Percentiles rank a stretch among this genome's conserved stretches.
phyloP scores from a whole-genome alignment of 92 coral and sea anemone species.

The Metridium senile region DNA sequence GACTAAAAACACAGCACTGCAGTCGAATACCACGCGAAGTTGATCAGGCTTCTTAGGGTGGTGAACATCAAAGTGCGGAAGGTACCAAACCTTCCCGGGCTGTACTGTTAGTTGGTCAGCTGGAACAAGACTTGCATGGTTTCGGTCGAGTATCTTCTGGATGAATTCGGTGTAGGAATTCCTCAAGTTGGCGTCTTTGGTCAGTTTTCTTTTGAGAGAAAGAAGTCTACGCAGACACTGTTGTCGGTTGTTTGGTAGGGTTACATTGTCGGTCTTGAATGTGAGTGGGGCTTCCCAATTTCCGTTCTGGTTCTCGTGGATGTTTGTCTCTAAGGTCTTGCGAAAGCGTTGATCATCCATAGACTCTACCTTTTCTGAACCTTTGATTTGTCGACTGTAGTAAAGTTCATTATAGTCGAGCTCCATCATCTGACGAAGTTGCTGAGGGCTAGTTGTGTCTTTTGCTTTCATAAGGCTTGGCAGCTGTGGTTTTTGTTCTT shows the following conservation, averaged over 20 bases:
- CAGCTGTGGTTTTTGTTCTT: not conserved
- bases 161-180: slow-evolving; percentile 46
- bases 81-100: slow-evolving; percentile 39
- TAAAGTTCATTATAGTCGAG: not conserved
- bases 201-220: slow-evolving; percentile 23
- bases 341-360: not conserved
- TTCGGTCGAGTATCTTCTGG: slow-evolving; percentile 24
- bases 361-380: not conserved
- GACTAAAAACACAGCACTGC: too few species aligned
- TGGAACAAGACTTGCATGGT: slow-evolving; percentile 39
- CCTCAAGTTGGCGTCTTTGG: slow-evolving; percentile 2
- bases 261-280: not conserved
- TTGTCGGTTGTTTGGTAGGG: slow-evolving; percentile 26
- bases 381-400: not conserved
- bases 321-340: not conserved
- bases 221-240: slow-evolving; percentile 31
- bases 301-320: not conserved
- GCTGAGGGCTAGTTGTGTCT: not conserved
- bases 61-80: slow-evolving; percentile 17
- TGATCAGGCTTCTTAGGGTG: slow-evolving; percentile 51
- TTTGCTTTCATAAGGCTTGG: not conserved
- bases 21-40: slow-evolving; percentile 51
- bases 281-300: slow-evolving; percentile 1
- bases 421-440: not conserved
- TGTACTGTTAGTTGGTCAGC: slow-evolving; percentile 14